Evolutionary conservation across 64 coral and sea anemone genomes (phyloP), one percentile per base, ranked within the genome.

Genomic region (Montipora capricornis): DNA sequence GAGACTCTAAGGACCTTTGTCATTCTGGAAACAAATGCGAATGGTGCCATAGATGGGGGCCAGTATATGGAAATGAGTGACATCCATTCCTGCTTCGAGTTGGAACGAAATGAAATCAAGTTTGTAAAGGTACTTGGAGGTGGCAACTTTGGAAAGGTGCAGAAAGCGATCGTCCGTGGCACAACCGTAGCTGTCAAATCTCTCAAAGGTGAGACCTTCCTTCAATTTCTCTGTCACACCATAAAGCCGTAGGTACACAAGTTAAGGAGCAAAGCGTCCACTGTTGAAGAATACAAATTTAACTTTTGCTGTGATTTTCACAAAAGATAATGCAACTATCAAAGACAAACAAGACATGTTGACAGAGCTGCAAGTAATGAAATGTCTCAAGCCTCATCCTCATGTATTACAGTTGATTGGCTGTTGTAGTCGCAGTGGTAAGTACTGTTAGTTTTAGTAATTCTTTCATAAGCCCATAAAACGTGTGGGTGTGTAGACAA

Each of bases 291-390:
- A 16, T 68, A 68, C 64, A 19, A 16, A 19, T 68, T 68, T 11
- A 16, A 16, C 13, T 11, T 59, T 16, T 14, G 4, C 4, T 19
- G 0, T 55, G 52, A 55, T 68, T 13, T 68, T 68, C 13, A 10
- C 12, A 16, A 8, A 6, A 93, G 92, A 81, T 37, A 87, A 71
- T 73, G 92, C 92, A 5, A 37, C 71, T 8, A 4, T 26, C 5
- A 79, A 88, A 70, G 92, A 93, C 22, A 81, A 88, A 26, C 66
- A 80, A 20, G 92, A 93, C 20, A 86, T 93, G 44, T 49, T 88
- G 10, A 78, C 78, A 15, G 92, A 93, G 26, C 37, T 93, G 15
- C 55, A 81, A 45, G 62, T 93, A 44, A 93, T 93, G 92, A 93
- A 88, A 14, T 80, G 48, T 20, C 76, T 93, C 3, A 67, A 93